Percentiles rank a stretch among this genome's conserved stretches.
These are phyloP conservation scores for Columba guinea DNA, from an alignment of 2,797 vertebrate genomes.

Conservation along the genomic window DNA sequence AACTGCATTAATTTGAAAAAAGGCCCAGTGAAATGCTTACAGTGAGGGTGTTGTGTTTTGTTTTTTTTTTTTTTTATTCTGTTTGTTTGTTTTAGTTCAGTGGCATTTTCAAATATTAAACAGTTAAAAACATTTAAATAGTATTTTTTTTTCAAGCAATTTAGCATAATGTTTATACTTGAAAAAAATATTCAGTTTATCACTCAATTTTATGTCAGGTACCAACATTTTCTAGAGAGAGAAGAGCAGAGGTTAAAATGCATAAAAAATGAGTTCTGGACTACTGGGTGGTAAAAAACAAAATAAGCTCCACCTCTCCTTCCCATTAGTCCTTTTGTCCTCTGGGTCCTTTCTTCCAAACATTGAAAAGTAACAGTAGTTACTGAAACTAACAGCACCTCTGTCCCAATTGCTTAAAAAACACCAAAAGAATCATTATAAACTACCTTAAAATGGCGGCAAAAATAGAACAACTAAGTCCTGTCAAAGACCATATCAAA, in stretches of 20 bases:
- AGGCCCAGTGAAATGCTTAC: constrained; percentile 62
- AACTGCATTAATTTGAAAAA: constrained; percentile 83
- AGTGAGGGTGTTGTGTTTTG: neutral
- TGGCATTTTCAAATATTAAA: constrained; percentile 18
- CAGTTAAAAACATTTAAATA: constrained; percentile 16
- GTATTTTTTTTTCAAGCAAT: neutral
- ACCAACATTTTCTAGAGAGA: constrained; percentile 7
- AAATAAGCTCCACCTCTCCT: neutral
- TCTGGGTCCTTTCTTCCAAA: neutral
- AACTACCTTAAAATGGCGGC: neutral
- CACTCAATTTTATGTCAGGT: neutral
- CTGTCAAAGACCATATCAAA: neutral
- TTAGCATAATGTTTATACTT: neutral
- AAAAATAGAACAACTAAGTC: neutral
- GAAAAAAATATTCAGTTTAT: constrained; percentile 3
- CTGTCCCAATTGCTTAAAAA: neutral
- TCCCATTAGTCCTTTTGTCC: neutral
- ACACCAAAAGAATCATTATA: neutral
- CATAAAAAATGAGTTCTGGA: constrained; percentile 21
- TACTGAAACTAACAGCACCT: neutral
- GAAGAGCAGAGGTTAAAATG: constrained; percentile 33
- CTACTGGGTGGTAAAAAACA: neutral
- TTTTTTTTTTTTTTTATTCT: neutral
- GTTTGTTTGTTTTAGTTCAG: neutral
- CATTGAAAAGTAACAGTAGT: neutral